A percentile compares a stretch with the other conserved stretches of the same genome.
Conservation (phyloP, 2,113 vertebrate genomes). For the Zapornia atra region DNA sequence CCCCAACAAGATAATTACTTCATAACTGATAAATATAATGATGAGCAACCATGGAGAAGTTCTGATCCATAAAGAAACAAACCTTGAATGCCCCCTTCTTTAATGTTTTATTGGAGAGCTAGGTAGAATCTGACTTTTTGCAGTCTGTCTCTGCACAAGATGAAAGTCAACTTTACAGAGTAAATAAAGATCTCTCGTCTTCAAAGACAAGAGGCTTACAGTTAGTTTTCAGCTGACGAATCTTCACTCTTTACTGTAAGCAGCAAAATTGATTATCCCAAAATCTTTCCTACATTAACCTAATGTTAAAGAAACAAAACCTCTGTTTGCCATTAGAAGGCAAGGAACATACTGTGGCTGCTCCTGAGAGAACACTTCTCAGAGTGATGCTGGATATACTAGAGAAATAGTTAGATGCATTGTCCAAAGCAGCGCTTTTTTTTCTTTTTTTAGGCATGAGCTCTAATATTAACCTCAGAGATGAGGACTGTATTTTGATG, state of each 20-base stretch:
- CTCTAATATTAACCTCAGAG: not conserved
- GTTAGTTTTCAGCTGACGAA: not conserved
- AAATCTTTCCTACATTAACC: not conserved
- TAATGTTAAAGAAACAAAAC: not conserved
- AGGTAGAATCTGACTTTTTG: not conserved
- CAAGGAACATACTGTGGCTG: not conserved
- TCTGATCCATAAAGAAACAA: not conserved
- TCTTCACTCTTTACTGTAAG: slow-evolving; percentile 15
- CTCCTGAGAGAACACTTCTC: not conserved
- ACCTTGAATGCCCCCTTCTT: not conserved
- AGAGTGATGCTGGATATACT: not conserved
- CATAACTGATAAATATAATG: not conserved
- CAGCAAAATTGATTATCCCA: not conserved
- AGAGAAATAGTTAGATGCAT: not conserved
- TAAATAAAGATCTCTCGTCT: not conserved
- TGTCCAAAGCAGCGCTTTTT: not conserved
- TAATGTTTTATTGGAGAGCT: not conserved
- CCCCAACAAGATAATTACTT: not conserved
- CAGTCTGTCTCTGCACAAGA: not conserved
- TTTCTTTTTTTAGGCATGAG: not conserved
- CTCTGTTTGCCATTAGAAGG: slow-evolving; percentile 15
- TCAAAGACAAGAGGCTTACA: not conserved
- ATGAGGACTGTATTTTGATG: slow-evolving; percentile 18
- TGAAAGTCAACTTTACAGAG: not conserved
- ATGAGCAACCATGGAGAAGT: not conserved